Percentiles rank a stretch among this genome's conserved stretches.
phyloP scores from a whole-genome alignment of 2,888 invertebrate genomes.

The Mylabris sibirica region DNA sequence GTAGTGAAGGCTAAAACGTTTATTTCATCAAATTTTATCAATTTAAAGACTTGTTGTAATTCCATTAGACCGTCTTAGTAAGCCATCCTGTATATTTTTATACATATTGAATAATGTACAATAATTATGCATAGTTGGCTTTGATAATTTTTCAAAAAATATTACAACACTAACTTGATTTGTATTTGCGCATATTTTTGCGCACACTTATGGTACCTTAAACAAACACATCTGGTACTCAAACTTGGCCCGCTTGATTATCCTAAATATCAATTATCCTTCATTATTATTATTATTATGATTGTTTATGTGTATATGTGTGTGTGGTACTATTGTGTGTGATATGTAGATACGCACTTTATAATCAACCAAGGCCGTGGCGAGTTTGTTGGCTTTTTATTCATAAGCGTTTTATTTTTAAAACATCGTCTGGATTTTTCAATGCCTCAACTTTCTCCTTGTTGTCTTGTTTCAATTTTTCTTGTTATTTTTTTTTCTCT shows the following conservation, averaged over 20 bases:
- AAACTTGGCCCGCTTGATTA: no score
- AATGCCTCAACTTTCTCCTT: slow-evolving; percentile 27
- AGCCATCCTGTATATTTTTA: not conserved
- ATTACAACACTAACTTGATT: no score
- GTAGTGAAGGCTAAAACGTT: not conserved
- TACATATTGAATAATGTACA: no score
- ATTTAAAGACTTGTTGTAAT: no score
- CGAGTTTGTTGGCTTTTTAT: slow-evolving; percentile 48
- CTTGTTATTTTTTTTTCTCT: not conserved
- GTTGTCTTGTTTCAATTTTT: not conserved
- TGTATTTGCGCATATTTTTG: no score
- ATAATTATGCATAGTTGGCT: not conserved
- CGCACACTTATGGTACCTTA: no score
- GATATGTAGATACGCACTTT: slow-evolving; percentile 47
- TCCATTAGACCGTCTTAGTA: no score
- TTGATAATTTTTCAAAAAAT: not conserved
- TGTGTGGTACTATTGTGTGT: slow-evolving; percentile 18
- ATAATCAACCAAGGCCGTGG: slow-evolving; percentile 49
- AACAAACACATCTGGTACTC: no score
- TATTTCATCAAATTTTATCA: not conserved
- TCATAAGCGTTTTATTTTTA: slow-evolving; percentile 51
- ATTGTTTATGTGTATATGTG: slow-evolving; percentile 15
- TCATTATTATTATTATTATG: not conserved
- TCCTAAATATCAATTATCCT: no score
- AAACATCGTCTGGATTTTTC: slow-evolving; percentile 53